A percentile compares a stretch with the other conserved stretches of the same genome.
Evolutionary conservation across 2,113 vertebrate genomes (phyloP).

Genomic region (Ameiurus melas): DNA sequence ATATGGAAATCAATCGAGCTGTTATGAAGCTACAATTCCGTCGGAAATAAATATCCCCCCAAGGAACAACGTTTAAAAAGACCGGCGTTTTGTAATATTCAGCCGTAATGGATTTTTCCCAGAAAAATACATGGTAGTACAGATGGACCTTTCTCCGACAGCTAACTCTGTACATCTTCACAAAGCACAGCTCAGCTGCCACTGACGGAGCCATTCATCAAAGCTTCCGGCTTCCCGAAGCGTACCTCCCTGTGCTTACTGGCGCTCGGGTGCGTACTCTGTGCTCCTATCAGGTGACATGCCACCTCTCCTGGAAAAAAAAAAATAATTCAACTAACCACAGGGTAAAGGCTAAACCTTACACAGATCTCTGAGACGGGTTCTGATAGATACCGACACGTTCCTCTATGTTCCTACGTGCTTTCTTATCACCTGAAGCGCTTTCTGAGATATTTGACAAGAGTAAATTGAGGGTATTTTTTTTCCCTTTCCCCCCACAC

Average conservation of each 20-base stretch:
- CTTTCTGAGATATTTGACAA: constrained; percentile 33
- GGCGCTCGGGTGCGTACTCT: constrained; percentile 1
- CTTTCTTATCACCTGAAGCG: neutral
- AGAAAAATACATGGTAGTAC: neutral
- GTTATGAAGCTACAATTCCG: constrained; percentile 1
- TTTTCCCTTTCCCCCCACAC: neutral
- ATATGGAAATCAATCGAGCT: neutral
- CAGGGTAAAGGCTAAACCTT: neutral
- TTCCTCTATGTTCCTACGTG: constrained; percentile 13
- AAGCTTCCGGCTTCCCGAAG: neutral
- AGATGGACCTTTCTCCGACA: constrained; percentile 10
- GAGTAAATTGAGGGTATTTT: constrained; percentile 26
- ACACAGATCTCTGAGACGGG: neutral
- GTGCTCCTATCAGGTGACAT: constrained; percentile 30
- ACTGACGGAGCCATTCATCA: constrained; percentile 45
- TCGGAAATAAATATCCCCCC: neutral
- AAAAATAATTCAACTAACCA: constrained; percentile 8
- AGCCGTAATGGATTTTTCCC: neutral
- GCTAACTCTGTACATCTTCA: constrained; percentile 29
- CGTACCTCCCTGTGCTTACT: constrained; percentile 7
- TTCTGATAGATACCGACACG: neutral
- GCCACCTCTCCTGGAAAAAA: neutral
- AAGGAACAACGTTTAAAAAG: neutral
- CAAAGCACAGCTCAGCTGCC: constrained; percentile 26
- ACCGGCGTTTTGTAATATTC: neutral